Base-by-base conservation (phyloP, 2,888 invertebrate genomes). In the Conchocele bisecta region DNA sequence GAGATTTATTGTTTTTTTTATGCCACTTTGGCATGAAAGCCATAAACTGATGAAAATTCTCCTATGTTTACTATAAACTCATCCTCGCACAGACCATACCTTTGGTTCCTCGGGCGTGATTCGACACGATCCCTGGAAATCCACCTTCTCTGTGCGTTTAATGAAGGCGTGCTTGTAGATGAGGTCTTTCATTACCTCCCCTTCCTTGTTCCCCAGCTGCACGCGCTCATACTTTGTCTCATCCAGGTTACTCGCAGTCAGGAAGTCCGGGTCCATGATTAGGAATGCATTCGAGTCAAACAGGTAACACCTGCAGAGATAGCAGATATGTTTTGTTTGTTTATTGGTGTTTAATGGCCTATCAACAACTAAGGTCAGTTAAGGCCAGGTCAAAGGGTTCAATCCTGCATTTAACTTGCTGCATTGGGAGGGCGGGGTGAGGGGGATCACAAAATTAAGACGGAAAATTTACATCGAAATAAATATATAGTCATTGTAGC, bases 181-280 rank as follows among this genome's bases (percentile, higher is more conserved):
- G 28, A 91, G 87, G 59, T 91, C 90, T 65, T 90, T 91, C 91
- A 91, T 91, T 0, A 91, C 90, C 81, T 91, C 91, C 11, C 91
- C 91, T 75, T 91, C 91, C 66, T 91, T 91, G 51, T 87, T 84
- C 4, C 91, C 91, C 60, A 91, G 84, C 20, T 91, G 91, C 28
- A 91, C 90, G 17, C 87, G 83, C 31, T 86, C 85, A 77, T 91
- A 91, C 65, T 90, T 89, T 61, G 88, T 89, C 70, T 89, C 88
- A 58, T 91, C 91, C 37, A 91, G 81, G 37, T 84, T 86, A 73
- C 87, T 87, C 17, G 90, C 91, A 11, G 81, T 75, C 61, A 89
- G 76, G 69, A 91, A 91, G 67, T 91, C 91, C 1, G 91, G 90
- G 69, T 91, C 91, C 79, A 91, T 89, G 64, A 91, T 89, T 64